These are phyloP conservation scores for Axea sp. DNA, from an alignment of 2,888 invertebrate genomes.

Conservation along the genomic window DNA sequence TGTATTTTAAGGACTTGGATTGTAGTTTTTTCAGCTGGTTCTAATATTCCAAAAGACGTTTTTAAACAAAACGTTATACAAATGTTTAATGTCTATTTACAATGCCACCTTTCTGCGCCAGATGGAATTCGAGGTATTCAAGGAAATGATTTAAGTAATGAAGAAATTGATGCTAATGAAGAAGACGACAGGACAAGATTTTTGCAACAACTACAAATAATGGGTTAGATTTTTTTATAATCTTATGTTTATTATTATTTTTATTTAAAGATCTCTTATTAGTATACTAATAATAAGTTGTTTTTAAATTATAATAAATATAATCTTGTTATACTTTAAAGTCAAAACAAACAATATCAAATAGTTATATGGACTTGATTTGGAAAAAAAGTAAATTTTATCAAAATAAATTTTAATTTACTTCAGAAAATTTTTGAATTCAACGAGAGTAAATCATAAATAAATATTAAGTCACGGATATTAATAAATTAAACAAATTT, in stretches of 20 bases:
- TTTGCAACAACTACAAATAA: constrained; percentile 87
- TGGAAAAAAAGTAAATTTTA: too few relatives aligned
- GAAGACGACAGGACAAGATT: constrained; percentile 85
- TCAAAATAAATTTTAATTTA: too few relatives aligned
- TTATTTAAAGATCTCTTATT: too few relatives aligned
- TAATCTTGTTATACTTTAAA: too few relatives aligned
- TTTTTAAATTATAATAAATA: too few relatives aligned
- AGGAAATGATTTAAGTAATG: constrained; percentile 77
- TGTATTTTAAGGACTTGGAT: constrained; percentile 86
- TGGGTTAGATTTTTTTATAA: constrained; percentile 79
- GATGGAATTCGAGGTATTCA: constrained; percentile 83
- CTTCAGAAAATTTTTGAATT: too few relatives aligned
- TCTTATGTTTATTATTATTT: not conserved
- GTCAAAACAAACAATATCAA: too few relatives aligned
- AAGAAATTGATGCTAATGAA: constrained; percentile 84
- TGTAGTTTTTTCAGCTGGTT: constrained; percentile 80
- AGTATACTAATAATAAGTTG: too few relatives aligned
- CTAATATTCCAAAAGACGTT: constrained; percentile 77
- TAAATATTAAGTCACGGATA: too few relatives aligned
- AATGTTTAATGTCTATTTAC: constrained; percentile 90
- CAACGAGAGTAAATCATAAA: too few relatives aligned
- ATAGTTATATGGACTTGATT: too few relatives aligned
- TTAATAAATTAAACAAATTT: too few relatives aligned
- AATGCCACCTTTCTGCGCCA: constrained; percentile 89
- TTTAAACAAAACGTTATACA: constrained; percentile 78